Evolutionary conservation across 2,888 invertebrate genomes (phyloP).

Genomic region (Hyposoter dolosus): DNA sequence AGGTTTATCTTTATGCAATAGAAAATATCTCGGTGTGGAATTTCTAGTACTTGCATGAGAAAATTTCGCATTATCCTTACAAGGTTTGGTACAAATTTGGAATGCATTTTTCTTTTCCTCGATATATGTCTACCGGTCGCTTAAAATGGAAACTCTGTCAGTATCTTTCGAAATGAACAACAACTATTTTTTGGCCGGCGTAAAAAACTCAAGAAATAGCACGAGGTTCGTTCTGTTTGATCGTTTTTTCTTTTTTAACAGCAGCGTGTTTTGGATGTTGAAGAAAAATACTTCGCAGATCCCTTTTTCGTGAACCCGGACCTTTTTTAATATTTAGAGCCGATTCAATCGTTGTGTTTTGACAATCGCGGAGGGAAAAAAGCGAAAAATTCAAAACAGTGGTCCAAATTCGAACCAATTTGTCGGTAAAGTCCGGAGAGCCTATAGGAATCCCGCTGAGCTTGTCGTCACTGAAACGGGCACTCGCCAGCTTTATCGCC

Average conservation of each 20-base stretch:
- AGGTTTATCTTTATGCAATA: constrained; percentile 21
- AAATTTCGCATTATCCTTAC: neutral
- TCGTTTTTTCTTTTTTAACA: neutral
- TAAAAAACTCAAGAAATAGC: neutral
- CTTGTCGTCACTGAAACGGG: constrained; percentile 49
- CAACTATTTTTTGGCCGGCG: neutral
- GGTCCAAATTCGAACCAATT: constrained; percentile 9
- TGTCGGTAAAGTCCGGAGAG: constrained; percentile 3
- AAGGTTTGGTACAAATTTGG: constrained; percentile 11
- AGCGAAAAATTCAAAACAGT: neutral
- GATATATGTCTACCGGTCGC: neutral
- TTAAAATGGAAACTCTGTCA: neutral
- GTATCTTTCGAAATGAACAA: neutral
- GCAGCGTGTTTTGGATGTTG: neutral
- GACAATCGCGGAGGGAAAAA: neutral
- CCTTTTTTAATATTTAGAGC: neutral
- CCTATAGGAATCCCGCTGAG: constrained; percentile 40
- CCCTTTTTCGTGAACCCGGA: neutral
- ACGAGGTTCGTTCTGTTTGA: neutral
- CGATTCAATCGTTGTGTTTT: neutral
- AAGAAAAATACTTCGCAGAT: too few species aligned
- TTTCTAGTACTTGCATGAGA: constrained; percentile 9
- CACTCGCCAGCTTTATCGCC: constrained; percentile 51
- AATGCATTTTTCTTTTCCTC: neutral
- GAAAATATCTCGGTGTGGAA: constrained; percentile 15